These are phyloP conservation scores for Cephus pulcher DNA, from an alignment of 2,888 invertebrate species.

Conservation along the genomic window DNA sequence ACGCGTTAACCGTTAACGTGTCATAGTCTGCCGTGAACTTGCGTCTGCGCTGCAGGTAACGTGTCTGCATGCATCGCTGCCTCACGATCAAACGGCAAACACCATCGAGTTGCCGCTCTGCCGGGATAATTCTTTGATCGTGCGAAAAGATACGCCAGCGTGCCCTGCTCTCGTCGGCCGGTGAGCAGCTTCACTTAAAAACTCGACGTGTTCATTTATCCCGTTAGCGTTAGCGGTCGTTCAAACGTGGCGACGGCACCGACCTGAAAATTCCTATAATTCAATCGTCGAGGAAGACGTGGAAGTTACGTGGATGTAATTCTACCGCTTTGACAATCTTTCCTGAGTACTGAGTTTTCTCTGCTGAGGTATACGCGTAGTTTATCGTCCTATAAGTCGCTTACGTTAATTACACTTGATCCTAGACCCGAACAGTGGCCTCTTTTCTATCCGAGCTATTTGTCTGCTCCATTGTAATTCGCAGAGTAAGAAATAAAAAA, in stretches of 20 bases:
- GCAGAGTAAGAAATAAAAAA: too few species aligned
- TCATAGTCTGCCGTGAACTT: slow-evolving; percentile 22
- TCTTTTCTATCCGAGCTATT: too few species aligned
- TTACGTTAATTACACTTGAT: too few species aligned
- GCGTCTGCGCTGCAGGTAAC: slow-evolving; percentile 29
- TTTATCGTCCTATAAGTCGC: too few species aligned
- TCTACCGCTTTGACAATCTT: too few species aligned
- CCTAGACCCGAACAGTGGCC: too few species aligned
- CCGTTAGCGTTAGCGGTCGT: slow-evolving; percentile 6
- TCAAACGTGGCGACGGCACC: background rate
- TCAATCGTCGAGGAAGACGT: too few species aligned
- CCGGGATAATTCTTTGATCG: slow-evolving; percentile 63
- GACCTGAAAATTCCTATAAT: background rate
- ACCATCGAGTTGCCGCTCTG: slow-evolving; percentile 47
- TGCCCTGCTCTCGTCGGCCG: slow-evolving; percentile 23
- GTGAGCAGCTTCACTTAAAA: slow-evolving; percentile 16
- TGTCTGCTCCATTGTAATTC: too few species aligned
- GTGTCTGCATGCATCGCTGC: slow-evolving; percentile 47
- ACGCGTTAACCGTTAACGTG: slow-evolving; percentile 46
- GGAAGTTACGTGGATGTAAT: too few species aligned
- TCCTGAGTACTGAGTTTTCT: too few species aligned
- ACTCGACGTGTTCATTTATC: slow-evolving; percentile 7
- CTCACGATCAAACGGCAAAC: slow-evolving; percentile 56
- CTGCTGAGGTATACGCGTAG: too few species aligned
- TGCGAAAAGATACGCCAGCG: slow-evolving; percentile 54